phyloP scores from a whole-genome alignment of 2,888 invertebrate genomes.

The Drosophila glabriapex region DNA sequence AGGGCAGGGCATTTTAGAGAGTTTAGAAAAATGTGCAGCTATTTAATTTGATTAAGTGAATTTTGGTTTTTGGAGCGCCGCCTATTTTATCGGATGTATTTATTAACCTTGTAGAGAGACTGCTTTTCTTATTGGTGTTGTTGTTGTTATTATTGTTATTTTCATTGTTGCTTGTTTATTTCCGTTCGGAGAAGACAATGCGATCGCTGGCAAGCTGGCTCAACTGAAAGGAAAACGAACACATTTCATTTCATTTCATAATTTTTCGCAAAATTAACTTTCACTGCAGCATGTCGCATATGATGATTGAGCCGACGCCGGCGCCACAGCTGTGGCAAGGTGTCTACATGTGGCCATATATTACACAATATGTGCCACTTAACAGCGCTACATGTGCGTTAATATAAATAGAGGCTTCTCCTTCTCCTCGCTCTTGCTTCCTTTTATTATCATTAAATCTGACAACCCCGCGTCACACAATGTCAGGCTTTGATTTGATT shows the following conservation, averaged over 20 bases:
- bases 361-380: constrained; percentile 70
- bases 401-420: constrained; percentile 40
- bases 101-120: constrained; percentile 54
- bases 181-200: constrained; percentile 65
- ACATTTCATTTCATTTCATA: constrained; percentile 76
- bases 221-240: constrained; percentile 64
- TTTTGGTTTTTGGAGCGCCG: constrained; percentile 42
- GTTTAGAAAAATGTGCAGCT: constrained; percentile 38
- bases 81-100: constrained; percentile 57
- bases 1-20: constrained; percentile 28
- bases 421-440: constrained; percentile 47
- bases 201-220: constrained; percentile 43
- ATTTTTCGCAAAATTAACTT: constrained; percentile 78
- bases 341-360: constrained; percentile 50
- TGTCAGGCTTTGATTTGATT: constrained; percentile 76
- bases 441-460: constrained; percentile 58
- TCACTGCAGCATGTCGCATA: constrained; percentile 74
- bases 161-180: constrained; percentile 35
- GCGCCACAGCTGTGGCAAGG: constrained; percentile 43
- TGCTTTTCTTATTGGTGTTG: constrained; percentile 12
- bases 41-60: constrained; percentile 61
- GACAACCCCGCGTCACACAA: constrained; percentile 52
- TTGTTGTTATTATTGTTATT: constrained; percentile 15
- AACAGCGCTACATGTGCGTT: constrained; percentile 62
- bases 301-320: constrained; percentile 63